A percentile compares a stretch with the other conserved stretches of the same genome.
Evolutionary conservation across 2,797 vertebrate species (phyloP).

Genomic region (Arrhamphus sclerolepis): DNA sequence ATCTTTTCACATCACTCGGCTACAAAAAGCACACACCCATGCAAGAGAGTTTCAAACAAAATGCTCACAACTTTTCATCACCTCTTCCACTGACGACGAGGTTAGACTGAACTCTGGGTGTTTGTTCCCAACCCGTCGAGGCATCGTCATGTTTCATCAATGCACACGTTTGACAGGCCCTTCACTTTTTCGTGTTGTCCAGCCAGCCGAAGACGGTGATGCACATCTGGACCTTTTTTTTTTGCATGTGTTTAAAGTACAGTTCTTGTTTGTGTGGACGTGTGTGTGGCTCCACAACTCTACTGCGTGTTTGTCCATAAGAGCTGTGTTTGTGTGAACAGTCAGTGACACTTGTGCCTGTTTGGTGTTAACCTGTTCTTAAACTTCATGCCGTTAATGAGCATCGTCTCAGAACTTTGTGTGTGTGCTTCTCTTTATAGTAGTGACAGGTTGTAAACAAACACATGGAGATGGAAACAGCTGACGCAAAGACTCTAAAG

Average conservation of each 20-base stretch:
- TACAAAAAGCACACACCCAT: constrained; percentile 10
- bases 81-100: constrained; percentile 1
- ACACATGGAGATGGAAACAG: constrained; percentile 32
- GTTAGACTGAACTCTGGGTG: constrained; percentile 1
- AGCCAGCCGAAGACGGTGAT: constrained; percentile 21
- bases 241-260: background rate
- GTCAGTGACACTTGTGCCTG: constrained; percentile 3
- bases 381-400: constrained; percentile 60
- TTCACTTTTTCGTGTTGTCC: constrained; percentile 15
- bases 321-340: constrained; percentile 16
- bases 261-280: constrained; percentile 3
- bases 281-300: constrained; percentile 8
- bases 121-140: constrained; percentile 9
- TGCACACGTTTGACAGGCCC: constrained; percentile 35
- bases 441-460: constrained; percentile 44
- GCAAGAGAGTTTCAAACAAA: constrained; percentile 2
- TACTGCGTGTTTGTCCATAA: background rate
- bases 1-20: constrained; percentile 1
- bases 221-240: constrained; percentile 60
- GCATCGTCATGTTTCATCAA: constrained; percentile 13
- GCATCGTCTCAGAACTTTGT: constrained; percentile 31
- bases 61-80: background rate
- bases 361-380: constrained; percentile 25
- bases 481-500: constrained; percentile 36
- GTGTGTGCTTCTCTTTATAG: constrained; percentile 38